phyloP scores from a whole-genome alignment of 2,888 invertebrate genomes.

The Scaptodrosophila latifasciaeformis region DNA sequence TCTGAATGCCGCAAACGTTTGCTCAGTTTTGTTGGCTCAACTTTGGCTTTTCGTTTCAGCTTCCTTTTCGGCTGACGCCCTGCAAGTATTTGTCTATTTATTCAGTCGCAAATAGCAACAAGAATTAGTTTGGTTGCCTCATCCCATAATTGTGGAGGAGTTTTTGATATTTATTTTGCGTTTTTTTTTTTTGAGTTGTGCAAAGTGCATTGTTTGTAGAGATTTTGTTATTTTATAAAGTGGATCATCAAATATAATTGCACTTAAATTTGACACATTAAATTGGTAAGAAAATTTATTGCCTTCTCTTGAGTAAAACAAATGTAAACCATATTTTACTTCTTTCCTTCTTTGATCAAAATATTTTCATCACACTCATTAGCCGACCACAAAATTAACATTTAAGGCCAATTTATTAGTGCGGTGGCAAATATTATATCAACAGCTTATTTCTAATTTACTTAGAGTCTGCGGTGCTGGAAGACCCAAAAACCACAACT shows the following conservation, averaged over 20 bases:
- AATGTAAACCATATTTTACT: too few relatives aligned
- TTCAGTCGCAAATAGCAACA: not conserved
- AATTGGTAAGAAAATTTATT: too few relatives aligned
- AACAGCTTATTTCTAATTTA: slow-evolving; percentile 33
- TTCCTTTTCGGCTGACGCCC: slow-evolving; percentile 22
- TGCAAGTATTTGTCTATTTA: not conserved
- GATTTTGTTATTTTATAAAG: not conserved
- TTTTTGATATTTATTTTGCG: slow-evolving; percentile 20
- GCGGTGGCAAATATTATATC: slow-evolving; percentile 35
- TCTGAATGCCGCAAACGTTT: slow-evolving; percentile 46
- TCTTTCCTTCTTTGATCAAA: too few relatives aligned
- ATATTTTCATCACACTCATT: too few relatives aligned
- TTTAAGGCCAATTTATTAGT: slow-evolving; percentile 37
- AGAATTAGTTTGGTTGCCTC: slow-evolving; percentile 39
- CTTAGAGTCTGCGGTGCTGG: too few relatives aligned
- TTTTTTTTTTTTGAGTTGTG: slow-evolving; percentile 1
- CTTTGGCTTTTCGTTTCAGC: slow-evolving; percentile 44
- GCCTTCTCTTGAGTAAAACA: too few relatives aligned
- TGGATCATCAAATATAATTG: too few relatives aligned
- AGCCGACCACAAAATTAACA: slow-evolving; percentile 37
- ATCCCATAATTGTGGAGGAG: slow-evolving; percentile 44
- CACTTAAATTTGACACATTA: too few relatives aligned
- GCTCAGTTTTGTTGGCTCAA: slow-evolving; percentile 40
- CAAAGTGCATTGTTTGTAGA: not conserved
- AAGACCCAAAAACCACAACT: too few relatives aligned